Evolutionary conservation across 2,113 vertebrate genomes (phyloP), one percentile per base, ranked within the genome.

Genomic region (Rhabdornis inornatus): DNA sequence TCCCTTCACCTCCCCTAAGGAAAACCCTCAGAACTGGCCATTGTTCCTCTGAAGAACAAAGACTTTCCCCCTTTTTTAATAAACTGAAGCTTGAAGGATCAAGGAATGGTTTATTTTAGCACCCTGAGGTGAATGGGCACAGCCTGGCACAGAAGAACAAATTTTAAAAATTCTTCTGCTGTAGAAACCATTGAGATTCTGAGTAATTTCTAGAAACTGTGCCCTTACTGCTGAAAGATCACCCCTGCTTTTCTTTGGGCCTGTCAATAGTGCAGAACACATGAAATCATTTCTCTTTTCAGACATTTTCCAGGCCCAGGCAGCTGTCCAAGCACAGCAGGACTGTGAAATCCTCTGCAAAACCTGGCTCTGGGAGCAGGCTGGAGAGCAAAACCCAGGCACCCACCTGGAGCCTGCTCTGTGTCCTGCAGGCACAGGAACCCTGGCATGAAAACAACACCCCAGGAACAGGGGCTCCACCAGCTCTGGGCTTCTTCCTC

Each of bases 311-410:
- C 82, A 87, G 15, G 60, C 72, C 64, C 74, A 72, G 69, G 57
- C 94, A 96, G 92, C 92, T 93, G 94, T 79, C 90, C 87, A 96
- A 94, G 92, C 95, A 85, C 90, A 93, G 96, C 66, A 44, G 87
- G 60, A 57, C 53, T 82, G 65, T 49, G 90, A 85, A 91, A 92
- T 49, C 57, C 66, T 80, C 76, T 92, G 88, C n/a, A 76, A 56
- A 85, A 91, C 6, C 25, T 77, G 89, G 44, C 90, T 60, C 92
- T 78, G 77, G 64, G 72, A 81, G 12, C 69, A 89, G 85, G 69
- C 64, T 75, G 84, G 76, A 75, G 76, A 87, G 81, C 90, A 91
- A 68, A 95, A 60, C 68, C 52, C 83, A 91, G 50, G 25, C 20
- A 65, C 76, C 93, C 84, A 70, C 61, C 33, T 63, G 84, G 92